Base-by-base conservation (phyloP, 2,797 vertebrate species). In the Cercopithecus mitis region DNA sequence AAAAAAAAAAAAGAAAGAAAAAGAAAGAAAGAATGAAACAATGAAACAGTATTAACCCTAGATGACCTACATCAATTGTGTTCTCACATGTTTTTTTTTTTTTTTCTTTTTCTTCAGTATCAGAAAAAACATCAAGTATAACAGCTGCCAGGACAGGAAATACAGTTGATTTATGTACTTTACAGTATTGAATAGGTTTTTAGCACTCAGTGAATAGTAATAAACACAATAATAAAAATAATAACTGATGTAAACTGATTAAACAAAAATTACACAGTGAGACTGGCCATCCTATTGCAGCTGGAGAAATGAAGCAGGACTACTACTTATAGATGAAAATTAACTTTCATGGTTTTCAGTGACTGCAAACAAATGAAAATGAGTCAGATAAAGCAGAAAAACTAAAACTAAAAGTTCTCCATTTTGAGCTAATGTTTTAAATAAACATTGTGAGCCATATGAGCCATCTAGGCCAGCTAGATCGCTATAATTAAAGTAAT, bases 311-410 rank as follows among this genome's bases (percentile, higher is more conserved):
- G 14, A 98, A 98, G 89, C 90, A 82, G 92, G 91, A 90, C 95
- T 97, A 97, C 33, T 97, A 36, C 80, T 97, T 77, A 96, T 77
- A 96, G 70, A 98, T 57, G 73, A 96, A 88, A n/a, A 92, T 92
- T 19, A 27, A 7, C 22, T 97, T 97, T 98, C 96, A 81, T 86
- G 96, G 45, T 41, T 8, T 91, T 55, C 92, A 94, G 55, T 76
- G 91, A 47, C 72, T 73, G 39, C 85, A 98, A 98, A 95, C 79
- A 98, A 98, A 97, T 50, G 97, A 98, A 98, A 93, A 95, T 94
- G 88, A 98, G 50, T 97, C 92, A 86, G 67, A 70, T 70, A 97
- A 97, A 98, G 39, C 94, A 83, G 94, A 98, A 98, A 98, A 96
- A 96, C 30, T 81, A 87, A 98, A 98, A 97, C 36, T 82, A 91